phyloP scores from a whole-genome alignment of 2,888 invertebrate species.

The Amblyjoppa proteus region DNA sequence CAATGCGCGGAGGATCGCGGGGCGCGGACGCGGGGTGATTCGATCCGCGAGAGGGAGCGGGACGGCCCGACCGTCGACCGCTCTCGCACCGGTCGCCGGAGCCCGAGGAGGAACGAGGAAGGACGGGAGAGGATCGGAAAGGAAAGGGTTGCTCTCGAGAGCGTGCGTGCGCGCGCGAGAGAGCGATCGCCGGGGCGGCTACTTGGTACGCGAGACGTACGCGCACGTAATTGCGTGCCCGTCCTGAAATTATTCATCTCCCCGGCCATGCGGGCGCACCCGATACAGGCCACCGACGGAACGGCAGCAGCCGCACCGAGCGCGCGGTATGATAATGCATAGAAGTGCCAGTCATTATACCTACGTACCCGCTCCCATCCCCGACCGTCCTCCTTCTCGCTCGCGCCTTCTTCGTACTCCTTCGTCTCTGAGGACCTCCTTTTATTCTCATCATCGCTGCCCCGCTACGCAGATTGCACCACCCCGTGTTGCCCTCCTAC shows the following conservation, averaged over 20 bases:
- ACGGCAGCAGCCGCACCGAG: constrained; percentile 15
- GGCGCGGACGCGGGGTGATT: constrained; percentile 4
- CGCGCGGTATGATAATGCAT: constrained; percentile 83
- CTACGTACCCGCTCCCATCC: constrained; percentile 56
- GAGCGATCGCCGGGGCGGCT: constrained; percentile 78
- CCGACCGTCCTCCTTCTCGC: constrained; percentile 66
- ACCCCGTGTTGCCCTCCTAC: constrained; percentile 72
- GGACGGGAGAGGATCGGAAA: constrained; percentile 44
- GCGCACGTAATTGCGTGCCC: constrained; percentile 84
- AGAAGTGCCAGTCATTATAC: constrained; percentile 85
- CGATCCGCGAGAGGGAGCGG: constrained; percentile 43
- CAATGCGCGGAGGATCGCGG: constrained; percentile 42
- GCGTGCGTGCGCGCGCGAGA: constrained; percentile 64
- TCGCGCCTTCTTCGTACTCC: constrained; percentile 34
- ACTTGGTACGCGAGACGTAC: constrained; percentile 85
- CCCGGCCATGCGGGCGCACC: constrained; percentile 76
- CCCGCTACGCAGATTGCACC: constrained; percentile 79
- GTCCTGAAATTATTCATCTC: constrained; percentile 85
- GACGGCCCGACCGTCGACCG: constrained; percentile 14
- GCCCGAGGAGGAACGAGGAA: constrained; percentile 33
- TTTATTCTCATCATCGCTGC: constrained; percentile 56
- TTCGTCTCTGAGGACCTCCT: constrained; percentile 7
- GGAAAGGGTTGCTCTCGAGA: constrained; percentile 7
- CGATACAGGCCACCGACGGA: constrained; percentile 72
- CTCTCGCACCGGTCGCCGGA: constrained; percentile 24